Conservation (phyloP, 2,797 vertebrate genomes). For the Remorina albescens region DNA sequence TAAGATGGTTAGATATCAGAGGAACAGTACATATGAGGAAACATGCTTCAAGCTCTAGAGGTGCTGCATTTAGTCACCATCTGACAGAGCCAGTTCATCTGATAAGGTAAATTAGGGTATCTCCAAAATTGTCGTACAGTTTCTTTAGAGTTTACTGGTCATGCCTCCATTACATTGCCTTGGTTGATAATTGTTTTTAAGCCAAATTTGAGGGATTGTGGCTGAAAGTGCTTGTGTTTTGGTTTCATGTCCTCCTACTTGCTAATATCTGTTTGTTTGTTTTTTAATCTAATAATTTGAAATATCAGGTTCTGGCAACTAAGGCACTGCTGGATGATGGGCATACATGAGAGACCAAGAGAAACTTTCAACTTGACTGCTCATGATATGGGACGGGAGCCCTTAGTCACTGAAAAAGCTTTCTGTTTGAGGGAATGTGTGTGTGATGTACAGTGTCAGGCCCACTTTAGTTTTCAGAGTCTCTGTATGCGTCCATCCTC, state of each 20-base stretch:
- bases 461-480: constrained; percentile 39
- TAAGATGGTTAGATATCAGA: neutral
- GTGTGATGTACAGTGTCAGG: constrained; percentile 59
- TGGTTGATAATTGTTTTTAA: neutral
- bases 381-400: constrained; percentile 57
- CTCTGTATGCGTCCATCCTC: constrained; percentile 49
- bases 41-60: neutral
- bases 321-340: constrained; percentile 7
- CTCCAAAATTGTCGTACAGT: neutral
- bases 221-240: neutral
- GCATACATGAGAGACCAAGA: constrained; percentile 25
- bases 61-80: neutral
- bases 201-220: neutral
- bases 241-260: neutral
- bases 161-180: neutral
- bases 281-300: neutral
- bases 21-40: neutral
- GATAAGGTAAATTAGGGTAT: neutral
- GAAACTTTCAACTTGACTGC: constrained; percentile 46
- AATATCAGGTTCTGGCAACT: neutral
- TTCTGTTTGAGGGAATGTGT: constrained; percentile 46
- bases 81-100: neutral
- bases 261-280: neutral
- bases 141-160: neutral
- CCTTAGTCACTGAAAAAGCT: constrained; percentile 47